Percentiles rank a stretch among this genome's conserved stretches.
Conservation (phyloP, 2,888 invertebrate species). For the Phyllotreta cruciferae region DNA sequence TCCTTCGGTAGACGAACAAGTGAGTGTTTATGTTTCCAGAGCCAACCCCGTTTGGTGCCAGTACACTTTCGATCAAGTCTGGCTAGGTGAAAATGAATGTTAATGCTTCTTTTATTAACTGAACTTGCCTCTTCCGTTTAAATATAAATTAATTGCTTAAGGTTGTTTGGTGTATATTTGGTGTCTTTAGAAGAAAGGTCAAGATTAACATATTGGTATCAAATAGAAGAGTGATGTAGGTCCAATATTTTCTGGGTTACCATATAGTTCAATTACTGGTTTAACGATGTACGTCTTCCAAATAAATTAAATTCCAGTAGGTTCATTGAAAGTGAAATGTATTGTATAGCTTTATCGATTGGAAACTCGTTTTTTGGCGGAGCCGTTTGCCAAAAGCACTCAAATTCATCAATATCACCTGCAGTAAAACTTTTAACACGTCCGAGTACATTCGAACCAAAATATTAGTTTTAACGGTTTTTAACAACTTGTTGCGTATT, state of each 20-base stretch:
- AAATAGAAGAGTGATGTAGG: no score
- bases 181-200: no score
- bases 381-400: constrained; percentile 19
- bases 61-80: constrained; percentile 21
- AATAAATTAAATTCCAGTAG: not conserved
- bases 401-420: constrained; percentile 13
- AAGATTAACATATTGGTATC: not conserved
- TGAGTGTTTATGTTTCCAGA: constrained; percentile 41
- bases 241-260: no score
- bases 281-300: not conserved
- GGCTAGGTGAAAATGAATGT: not conserved
- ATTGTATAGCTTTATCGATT: not conserved
- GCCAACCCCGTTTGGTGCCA: constrained; percentile 41
- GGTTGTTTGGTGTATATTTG: no score
- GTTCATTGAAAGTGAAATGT: not conserved
- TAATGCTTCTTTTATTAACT: no score
- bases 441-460: constrained; percentile 19
- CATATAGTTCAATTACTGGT: no score
- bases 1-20: constrained; percentile 19
- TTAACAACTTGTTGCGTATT: constrained; percentile 34
- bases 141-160: no score
- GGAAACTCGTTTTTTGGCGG: not conserved
- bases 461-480: constrained; percentile 31
- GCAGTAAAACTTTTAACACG: constrained; percentile 23
- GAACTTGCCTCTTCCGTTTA: no score